A percentile compares a stretch with the other conserved stretches of the same genome.
Conservation (phyloP, 2,797 vertebrate species). For the Molossus alvarezi region DNA sequence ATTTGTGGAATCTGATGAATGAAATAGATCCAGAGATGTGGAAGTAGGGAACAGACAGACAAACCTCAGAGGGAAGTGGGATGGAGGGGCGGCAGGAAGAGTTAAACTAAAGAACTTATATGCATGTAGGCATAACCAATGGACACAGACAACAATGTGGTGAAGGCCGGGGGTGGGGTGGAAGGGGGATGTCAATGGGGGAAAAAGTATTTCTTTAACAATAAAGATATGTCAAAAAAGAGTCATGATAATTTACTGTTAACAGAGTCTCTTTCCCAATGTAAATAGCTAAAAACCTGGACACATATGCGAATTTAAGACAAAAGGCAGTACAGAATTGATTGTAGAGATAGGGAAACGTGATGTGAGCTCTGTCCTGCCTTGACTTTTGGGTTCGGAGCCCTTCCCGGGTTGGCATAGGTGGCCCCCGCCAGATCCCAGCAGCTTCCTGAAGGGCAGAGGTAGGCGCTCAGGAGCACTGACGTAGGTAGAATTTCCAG, state of each 20-base stretch:
- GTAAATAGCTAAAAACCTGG: background rate
- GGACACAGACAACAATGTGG: too few relatives aligned
- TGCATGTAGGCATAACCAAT: too few relatives aligned
- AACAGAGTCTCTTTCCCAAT: background rate
- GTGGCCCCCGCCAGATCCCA: background rate
- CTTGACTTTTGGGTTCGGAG: background rate
- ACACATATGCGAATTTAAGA: background rate
- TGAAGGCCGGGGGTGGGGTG: too few relatives aligned
- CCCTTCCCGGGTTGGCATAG: background rate
- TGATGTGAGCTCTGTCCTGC: background rate
- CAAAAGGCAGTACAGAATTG: background rate
- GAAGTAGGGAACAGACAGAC: too few relatives aligned
- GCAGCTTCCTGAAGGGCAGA: background rate
- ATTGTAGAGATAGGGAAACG: background rate
- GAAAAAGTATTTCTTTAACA: too few relatives aligned
- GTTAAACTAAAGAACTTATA: too few relatives aligned
- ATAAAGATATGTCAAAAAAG: background rate
- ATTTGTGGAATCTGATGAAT: too few relatives aligned
- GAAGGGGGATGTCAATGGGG: too few relatives aligned
- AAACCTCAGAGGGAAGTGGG: too few relatives aligned
- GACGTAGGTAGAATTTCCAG: background rate
- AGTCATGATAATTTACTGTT: background rate
- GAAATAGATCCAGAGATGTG: too few relatives aligned
- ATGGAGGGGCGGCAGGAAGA: too few relatives aligned
- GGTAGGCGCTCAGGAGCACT: background rate